These are phyloP conservation scores for Stegodyphus dumicola DNA, from an alignment of 1,140 invertebrate genomes.

Conservation along the genomic window DNA sequence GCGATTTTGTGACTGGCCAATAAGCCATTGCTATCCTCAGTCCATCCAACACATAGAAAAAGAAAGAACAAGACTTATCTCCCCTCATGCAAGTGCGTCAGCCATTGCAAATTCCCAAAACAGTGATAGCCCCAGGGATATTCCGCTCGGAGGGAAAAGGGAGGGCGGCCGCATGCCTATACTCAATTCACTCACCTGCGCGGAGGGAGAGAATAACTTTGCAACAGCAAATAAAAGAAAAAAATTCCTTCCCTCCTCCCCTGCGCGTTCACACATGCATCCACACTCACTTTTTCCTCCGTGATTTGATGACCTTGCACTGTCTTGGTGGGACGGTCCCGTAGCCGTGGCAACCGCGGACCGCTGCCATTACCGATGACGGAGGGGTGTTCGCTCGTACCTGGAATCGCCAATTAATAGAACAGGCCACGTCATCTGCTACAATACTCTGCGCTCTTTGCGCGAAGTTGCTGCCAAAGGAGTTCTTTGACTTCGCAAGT, in stretches of 20 bases:
- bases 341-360: conserved; percentile 55
- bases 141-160: not conserved
- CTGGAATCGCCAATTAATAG: conserved; percentile 20
- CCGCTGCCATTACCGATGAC: conserved; percentile 16
- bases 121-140: not conserved
- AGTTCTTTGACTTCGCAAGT: conserved; percentile 30
- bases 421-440: conserved; percentile 28
- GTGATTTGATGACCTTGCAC: conserved; percentile 52
- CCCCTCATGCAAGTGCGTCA: too few species aligned
- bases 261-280: conserved; percentile 6
- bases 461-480: not conserved
- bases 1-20: too few species aligned
- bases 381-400: conserved; percentile 41
- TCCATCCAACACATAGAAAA: too few species aligned
- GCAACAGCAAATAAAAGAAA: not conserved
- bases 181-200: conserved; percentile 24
- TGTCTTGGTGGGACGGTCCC: conserved; percentile 53
- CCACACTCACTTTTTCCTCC: conserved; percentile 27
- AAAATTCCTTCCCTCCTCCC: conserved; percentile 15
- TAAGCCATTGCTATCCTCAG: too few species aligned
- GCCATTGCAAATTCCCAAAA: not conserved
- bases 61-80: too few species aligned
- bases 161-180: conserved; percentile 13
- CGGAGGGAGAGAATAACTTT: not conserved
- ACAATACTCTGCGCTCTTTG: not conserved